Evolutionary conservation across 1,140 invertebrate species (phyloP), one percentile per base, ranked within the genome.

Genomic region (Procambarus virginalis): DNA sequence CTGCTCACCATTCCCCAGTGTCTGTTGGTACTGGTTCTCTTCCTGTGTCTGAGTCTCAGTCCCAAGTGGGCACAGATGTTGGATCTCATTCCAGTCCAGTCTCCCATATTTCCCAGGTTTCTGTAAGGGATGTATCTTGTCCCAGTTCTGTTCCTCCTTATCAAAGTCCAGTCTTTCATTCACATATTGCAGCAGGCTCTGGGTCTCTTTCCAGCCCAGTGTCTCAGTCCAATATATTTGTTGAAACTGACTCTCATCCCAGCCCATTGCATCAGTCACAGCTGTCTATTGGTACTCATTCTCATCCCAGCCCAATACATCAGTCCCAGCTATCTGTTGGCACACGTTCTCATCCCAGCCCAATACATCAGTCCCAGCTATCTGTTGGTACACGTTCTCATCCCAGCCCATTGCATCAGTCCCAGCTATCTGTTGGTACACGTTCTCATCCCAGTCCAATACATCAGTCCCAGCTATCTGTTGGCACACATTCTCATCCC

Each of bases 11-110:
- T 22, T 73, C n/a, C 2, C 68, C 22, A 9, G 22, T 73, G 68
- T 73, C 68, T 49, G 46, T 10, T 10, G 46, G 14, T n/a, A 20
- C 1, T 55, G 17, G 49, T 49, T 49, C 76, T 14, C 46, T 49
- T 48, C 76, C 46, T 8, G 34, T 22, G 9, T 34, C 76, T 22
- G 46, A 12, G 46, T 0, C 5, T 49, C 76, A 14, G 5, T 49
- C 9, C 46, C 68, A 73, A 20, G 20, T 78, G 2, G 12, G 58
- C 12, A 5, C 58, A 48, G 58, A 22, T 68, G 68, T 10, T 14
- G 58, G 58, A 46, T n/a, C 80, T 12, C 80, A 82, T 34, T 55
- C 22, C 8, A 82, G 80, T 34, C 80, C 80, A 45, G 34, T 64
- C 20, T 9, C n/a, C 46, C 80, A 82, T 14, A 46, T 22, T 34